Evolutionary conservation across 2,888 invertebrate species (phyloP), one percentile per base, ranked within the genome.

Genomic region (Microplitis manilae): DNA sequence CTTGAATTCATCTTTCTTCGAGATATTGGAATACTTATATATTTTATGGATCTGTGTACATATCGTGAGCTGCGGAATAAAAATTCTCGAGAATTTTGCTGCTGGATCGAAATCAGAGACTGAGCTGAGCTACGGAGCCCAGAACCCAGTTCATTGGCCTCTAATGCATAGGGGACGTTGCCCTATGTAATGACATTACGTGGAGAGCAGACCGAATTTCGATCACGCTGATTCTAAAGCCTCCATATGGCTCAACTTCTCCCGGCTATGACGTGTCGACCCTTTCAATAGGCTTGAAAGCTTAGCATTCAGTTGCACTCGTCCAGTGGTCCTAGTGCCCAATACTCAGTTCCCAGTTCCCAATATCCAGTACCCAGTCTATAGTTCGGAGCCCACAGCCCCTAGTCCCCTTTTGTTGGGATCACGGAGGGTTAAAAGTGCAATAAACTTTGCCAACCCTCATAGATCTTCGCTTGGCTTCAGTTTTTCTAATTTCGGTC

Each of bases 191-290:
- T 71, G 71, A 71, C 76, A 50, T 76, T 76, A 67, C 65, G 59
- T 50, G 13, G 4, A 50, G 13, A 13, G 50, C 50, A 61, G 71
- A 39, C 70, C 71, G 62, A 69, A 70, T 68, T 75, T 68, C 20
- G 41, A 61, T 60, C 20, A 13, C 20, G 41, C 60, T 15, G 60
- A 69, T 68, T 61, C 61, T 61, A 68, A 68, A 68, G 68, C 61
- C 62, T 61, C 60, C 75, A 75, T 76, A 76, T 59, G 70, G 50
- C 38, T 40, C 65, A 76, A 59, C 13, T 13, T 50, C 38, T 71
- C 64, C 70, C n/a, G 38, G 61, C 69, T 60, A 75, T 75, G 75
- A 68, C 75, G 68, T 69, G 69, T 68, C 64, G 20, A 62, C 40
- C 50, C 50, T 50, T 50, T 50, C 13, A 50, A 50, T 13, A 50